Base-by-base conservation (phyloP, 2,797 vertebrate genomes). In the Sphenodon punctatus region DNA sequence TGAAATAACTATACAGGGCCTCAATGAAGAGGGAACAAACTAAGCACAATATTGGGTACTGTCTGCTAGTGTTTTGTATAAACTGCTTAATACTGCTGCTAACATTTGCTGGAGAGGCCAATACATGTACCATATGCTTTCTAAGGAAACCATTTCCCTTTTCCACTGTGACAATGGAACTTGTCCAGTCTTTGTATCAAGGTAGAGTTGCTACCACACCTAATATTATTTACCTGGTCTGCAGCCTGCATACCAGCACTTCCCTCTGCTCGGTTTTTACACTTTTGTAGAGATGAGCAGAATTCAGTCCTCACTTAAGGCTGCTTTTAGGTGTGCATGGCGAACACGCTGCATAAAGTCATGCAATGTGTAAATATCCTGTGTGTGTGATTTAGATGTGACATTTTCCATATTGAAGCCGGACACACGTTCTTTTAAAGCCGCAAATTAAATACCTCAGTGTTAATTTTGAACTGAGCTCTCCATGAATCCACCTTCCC, bases 121-220 rank as follows among this genome's bases (percentile, higher is more conserved):
- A 3, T 19, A 7, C 67, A 30, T 25, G 15, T 75, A 43, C 78
- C 78, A 22, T 10, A 17, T 71, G 17, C 4, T 56, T 56, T 34
- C 17, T 34, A 20, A 3, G 5, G 25, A 59, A 68, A 55, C 66
- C 39, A 6, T 60, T 41, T 25, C 16, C 20, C 70, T 10, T 67
- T 76, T 90, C 27, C 48, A 71, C 36, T 59, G 41, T 34, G 15
- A 0, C 1, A 6, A 58, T 32, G 48, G 32, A 64, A 70, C 22
- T 92, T 94, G 90, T 88, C 80, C 75, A 16, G 36, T 36, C 59
- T 5, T 75, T 67, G 45, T n/a, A 86, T 34, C 3, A 72, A 7
- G 16, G 64, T 79, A 8, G 3, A 67, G 7, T 45, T 25, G 59
- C 2, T 68, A 13, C 1, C 34, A 25, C n/a, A 27, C 36, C 23